A percentile compares a stretch with the other conserved stretches of the same genome.
These are phyloP conservation scores for Hipparchia semele DNA, from an alignment of 2,888 invertebrate species.

Conservation along the genomic window DNA sequence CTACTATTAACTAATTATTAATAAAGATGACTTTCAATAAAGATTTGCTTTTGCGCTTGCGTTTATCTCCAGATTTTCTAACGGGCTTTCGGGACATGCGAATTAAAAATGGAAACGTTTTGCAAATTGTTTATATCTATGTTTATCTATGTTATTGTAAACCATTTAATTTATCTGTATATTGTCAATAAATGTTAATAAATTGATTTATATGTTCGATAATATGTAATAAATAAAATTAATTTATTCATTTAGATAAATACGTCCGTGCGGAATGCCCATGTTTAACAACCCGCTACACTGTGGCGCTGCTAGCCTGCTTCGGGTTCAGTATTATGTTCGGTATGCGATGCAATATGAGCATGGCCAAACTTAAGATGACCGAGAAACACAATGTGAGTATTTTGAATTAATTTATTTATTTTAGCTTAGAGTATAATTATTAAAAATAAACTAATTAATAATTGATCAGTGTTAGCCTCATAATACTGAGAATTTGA, in stretches of 20 bases:
- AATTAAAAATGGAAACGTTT: background rate
- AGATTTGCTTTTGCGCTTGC: too few relatives aligned
- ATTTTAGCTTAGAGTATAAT: background rate
- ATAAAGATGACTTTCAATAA: too few relatives aligned
- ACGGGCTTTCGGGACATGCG: background rate
- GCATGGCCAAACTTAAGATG: slow-evolving; percentile 96
- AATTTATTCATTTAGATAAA: slow-evolving; percentile 84
- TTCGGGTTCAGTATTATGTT: slow-evolving; percentile 97
- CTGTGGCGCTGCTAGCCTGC: slow-evolving; percentile 93
- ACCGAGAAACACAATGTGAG: slow-evolving; percentile 82
- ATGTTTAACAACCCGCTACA: slow-evolving; percentile 93
- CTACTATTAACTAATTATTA: too few relatives aligned
- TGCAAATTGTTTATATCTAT: background rate
- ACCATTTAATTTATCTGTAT: too few relatives aligned
- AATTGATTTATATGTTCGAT: too few relatives aligned
- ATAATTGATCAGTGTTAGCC: too few relatives aligned
- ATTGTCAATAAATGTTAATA: too few relatives aligned
- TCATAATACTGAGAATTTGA: too few relatives aligned
- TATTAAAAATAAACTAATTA: too few relatives aligned
- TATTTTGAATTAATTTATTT: slow-evolving; percentile 24
- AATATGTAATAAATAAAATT: background rate
- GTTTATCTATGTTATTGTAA: too few relatives aligned
- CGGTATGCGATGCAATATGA: slow-evolving; percentile 99
- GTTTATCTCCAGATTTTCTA: too few relatives aligned
- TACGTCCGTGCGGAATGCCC: slow-evolving; percentile 94